Evolutionary conservation across 1,140 invertebrate genomes (phyloP), one percentile per base, ranked within the genome.

Genomic region (Drosophila repleta): DNA sequence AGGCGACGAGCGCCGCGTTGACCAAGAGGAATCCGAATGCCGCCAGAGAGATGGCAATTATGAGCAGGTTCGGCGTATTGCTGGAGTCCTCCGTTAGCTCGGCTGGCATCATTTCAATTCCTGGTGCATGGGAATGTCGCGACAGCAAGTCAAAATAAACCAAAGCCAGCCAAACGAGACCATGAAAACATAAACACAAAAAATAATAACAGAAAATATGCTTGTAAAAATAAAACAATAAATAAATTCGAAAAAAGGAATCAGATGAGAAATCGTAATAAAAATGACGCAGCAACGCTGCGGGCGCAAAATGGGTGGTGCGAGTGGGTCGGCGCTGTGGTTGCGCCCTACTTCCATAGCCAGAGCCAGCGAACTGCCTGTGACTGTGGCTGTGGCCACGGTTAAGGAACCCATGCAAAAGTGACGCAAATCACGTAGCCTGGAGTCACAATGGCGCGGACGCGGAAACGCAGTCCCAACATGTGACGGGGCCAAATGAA

Each of bases 1-100:
- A 97, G 64, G 96, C 94, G 71, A 97, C 96, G 67, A 97, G 94
- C 63, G 94, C 94, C 68, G 96, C 95, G 92, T 97, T 97, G 76
- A 97, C 94, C 61, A 96, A 91, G 45, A 97, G 93, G 48, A 97
- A 94, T 72, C 96, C 93, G 61, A 95, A 94, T 29, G 95, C 96
- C 53, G 96, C 95, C 60, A 96, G 93, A 29, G 95, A 96, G 10
- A 97, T 96, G 78, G 95, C 95, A 71, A 97, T 94, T 79, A 97
- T 96, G 77, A 97, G 95, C 72, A 96, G 94, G 90, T 96, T 94
- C 17, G 95, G 95, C 46, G 96, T 92, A 79, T 96, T 94, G 63
- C 72, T 83, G 83, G 93, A 92, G 87, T 94, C 93, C 77, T 95
- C 95, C 57, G 94, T 92, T 75, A 95, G 92, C 82, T 95, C 94